Evolutionary conservation across 2,113 vertebrate genomes (phyloP).

Genomic region (Elgaria multicarinata): DNA sequence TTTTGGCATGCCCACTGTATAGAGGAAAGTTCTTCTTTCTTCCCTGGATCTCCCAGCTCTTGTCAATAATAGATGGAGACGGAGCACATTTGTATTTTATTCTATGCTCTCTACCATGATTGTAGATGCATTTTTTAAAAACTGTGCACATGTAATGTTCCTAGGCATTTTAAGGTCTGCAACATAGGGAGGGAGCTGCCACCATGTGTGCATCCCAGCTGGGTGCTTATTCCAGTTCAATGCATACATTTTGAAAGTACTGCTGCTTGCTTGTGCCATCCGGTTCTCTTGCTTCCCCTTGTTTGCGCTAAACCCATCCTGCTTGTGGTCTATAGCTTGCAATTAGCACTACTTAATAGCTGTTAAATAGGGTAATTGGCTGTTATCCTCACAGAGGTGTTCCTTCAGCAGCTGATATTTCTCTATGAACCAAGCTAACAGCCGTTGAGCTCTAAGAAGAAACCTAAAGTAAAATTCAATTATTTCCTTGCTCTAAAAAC

Average conservation of each 20-base stretch:
- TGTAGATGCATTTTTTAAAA: not conserved
- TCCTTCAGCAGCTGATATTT: conserved; percentile 20
- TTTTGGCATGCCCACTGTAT: not conserved
- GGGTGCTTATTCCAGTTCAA: conserved; percentile 28
- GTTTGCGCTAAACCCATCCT: conserved; percentile 33
- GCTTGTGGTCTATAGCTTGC: conserved; percentile 27
- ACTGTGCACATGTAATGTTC: not conserved
- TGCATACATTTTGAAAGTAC: conserved; percentile 3
- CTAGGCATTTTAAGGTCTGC: not conserved
- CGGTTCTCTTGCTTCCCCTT: conserved; percentile 12
- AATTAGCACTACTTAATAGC: conserved; percentile 44
- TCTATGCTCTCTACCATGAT: not conserved
- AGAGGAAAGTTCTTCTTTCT: not conserved
- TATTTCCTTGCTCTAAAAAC: conserved; percentile 19
- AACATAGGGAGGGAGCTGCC: not conserved
- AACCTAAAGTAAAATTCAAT: not conserved
- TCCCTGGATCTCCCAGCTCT: not conserved
- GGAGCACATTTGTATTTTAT: not conserved
- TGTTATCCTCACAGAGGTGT: conserved; percentile 21
- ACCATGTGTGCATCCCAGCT: conserved; percentile 25
- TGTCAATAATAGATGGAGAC: not conserved
- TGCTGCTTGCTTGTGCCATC: not conserved
- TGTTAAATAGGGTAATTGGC: conserved; percentile 36
- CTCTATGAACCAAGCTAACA: not conserved
- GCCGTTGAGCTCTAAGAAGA: not conserved